phyloP scores from a whole-genome alignment of 2,888 invertebrate genomes.

The Drepanosiphum platanoidis region DNA sequence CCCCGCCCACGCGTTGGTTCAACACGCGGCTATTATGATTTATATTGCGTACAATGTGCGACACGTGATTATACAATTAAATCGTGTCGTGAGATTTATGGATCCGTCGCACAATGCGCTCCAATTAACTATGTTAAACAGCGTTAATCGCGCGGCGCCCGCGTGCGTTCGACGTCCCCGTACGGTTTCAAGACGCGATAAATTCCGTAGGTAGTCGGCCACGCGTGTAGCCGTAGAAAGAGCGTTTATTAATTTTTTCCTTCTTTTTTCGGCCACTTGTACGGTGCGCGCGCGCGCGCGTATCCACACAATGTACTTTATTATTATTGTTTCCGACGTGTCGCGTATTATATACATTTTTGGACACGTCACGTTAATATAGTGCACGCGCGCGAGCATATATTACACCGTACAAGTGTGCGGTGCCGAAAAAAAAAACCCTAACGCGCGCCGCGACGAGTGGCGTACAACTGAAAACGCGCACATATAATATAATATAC shows the following conservation, averaged over 20 bases:
- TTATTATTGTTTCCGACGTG: neutral
- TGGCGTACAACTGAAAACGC: no score
- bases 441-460: neutral
- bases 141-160: neutral
- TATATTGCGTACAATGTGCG: neutral
- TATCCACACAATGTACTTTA: neutral
- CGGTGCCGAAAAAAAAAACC: neutral
- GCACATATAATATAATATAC: no score
- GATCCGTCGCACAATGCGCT: neutral
- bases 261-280: neutral
- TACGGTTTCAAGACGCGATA: neutral
- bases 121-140: slow-evolving; percentile 18
- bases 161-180: neutral
- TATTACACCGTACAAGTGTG: neutral
- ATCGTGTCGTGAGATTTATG: neutral
- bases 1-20: neutral
- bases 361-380: neutral
- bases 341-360: no score
- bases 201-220: no score
- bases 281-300: neutral
- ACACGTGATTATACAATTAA: neutral
- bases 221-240: no score
- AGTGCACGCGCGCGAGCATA: neutral
- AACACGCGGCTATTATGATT: neutral
- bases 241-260: neutral